A percentile compares a stretch with the other conserved stretches of the same genome.
Evolutionary conservation across 2,113 vertebrate species (phyloP).

Genomic region (Alectura lathami): DNA sequence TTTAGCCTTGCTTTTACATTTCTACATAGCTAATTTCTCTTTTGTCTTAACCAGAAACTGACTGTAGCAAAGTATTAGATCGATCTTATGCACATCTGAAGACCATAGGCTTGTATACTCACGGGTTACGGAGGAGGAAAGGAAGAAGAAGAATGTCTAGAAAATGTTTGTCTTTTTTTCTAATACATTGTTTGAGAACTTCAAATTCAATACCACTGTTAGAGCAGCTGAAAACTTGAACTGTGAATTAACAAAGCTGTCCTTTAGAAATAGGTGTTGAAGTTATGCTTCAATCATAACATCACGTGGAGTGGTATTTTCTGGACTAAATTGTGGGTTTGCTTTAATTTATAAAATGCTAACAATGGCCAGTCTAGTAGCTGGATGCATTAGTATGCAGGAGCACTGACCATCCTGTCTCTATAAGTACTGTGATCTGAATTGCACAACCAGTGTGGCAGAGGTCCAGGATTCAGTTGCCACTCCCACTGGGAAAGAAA

Average conservation of each 20-base stretch:
- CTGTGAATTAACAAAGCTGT: not conserved
- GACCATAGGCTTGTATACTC: not conserved
- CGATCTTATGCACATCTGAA: not conserved
- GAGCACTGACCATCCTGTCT: slow-evolving; percentile 52
- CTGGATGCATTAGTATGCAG: slow-evolving; percentile 66
- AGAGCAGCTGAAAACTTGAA: not conserved
- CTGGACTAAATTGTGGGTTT: not conserved
- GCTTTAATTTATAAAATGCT: slow-evolving; percentile 35
- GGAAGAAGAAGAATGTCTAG: no score
- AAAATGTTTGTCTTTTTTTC: not conserved
- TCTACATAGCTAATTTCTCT: not conserved
- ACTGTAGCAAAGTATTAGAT: not conserved
- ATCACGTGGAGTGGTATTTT: not conserved
- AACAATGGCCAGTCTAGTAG: slow-evolving; percentile 31
- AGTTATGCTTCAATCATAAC: not conserved
- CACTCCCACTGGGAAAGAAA: slow-evolving; percentile 42
- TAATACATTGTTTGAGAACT: not conserved
- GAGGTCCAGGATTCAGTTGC: slow-evolving; percentile 62
- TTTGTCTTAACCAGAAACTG: not conserved
- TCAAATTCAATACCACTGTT: not conserved
- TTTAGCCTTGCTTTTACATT: not conserved
- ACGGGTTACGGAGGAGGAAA: not conserved
- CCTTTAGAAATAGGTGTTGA: not conserved
- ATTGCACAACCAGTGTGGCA: slow-evolving; percentile 66
- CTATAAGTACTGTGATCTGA: slow-evolving; percentile 70